Conservation (phyloP, 2,888 invertebrate species). For the Euphydryas editha region DNA sequence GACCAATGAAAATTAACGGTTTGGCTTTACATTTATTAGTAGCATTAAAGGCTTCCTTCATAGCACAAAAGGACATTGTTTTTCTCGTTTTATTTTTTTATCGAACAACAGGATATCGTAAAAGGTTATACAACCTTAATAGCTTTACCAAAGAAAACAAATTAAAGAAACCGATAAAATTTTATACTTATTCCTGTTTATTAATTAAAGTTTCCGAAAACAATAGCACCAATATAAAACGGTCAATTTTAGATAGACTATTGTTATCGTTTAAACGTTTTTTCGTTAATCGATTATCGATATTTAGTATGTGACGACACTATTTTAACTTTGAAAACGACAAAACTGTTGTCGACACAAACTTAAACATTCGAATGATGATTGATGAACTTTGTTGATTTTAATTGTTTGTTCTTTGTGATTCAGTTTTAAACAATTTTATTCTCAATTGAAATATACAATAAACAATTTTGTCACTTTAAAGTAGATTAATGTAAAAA, state of each 20-base stretch:
- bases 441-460: too few species aligned
- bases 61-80: neutral
- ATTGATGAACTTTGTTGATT: too few species aligned
- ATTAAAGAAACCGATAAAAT: neutral
- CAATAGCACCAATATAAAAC: neutral
- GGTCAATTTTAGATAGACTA: neutral
- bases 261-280: neutral
- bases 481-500: too few species aligned
- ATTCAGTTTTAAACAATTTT: too few species aligned
- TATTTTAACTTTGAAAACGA: too few species aligned
- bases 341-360: too few species aligned
- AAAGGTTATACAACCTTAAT: constrained; percentile 4
- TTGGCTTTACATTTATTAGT: neutral
- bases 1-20: neutral
- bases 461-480: too few species aligned
- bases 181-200: neutral
- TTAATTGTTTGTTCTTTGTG: too few species aligned
- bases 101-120: constrained; percentile 4
- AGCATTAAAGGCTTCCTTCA: neutral
- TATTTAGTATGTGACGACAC: too few species aligned
- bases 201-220: constrained; percentile 4
- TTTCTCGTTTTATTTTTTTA: constrained; percentile 5
- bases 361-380: too few species aligned
- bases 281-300: neutral
- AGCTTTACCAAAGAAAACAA: constrained; percentile 2